phyloP scores from a whole-genome alignment of 2,797 vertebrate genomes.

The Lophius americanus region DNA sequence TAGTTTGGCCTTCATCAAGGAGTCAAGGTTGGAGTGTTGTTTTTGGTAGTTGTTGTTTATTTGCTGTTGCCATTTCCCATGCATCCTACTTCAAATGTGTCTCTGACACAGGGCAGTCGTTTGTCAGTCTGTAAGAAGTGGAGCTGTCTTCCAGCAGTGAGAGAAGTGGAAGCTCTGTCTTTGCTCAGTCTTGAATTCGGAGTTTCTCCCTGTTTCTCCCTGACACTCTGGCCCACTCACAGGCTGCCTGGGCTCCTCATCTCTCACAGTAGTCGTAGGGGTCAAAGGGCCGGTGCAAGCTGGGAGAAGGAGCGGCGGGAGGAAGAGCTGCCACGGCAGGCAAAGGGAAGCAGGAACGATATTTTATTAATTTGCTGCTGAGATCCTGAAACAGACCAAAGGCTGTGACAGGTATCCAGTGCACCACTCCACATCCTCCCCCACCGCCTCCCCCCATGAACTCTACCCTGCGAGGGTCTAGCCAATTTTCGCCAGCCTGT shows the following conservation, averaged over 20 bases:
- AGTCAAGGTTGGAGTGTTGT: conserved; percentile 47
- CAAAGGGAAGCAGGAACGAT: conserved; percentile 81
- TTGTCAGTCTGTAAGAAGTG: conserved; percentile 81
- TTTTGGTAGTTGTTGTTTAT: conserved; percentile 57
- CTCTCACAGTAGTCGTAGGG: conserved; percentile 77
- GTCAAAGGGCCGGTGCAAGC: conserved; percentile 81
- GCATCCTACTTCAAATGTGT: conserved; percentile 73
- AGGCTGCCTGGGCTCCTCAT: conserved; percentile 76
- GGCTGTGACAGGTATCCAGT: conserved; percentile 84
- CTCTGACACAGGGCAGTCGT: conserved; percentile 69
- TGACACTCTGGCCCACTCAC: conserved; percentile 75
- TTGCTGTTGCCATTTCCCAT: conserved; percentile 63
- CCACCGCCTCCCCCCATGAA: conserved; percentile 74
- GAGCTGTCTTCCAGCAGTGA: conserved; percentile 74
- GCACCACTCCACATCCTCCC: conserved; percentile 64
- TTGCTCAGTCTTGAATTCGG: conserved; percentile 66
- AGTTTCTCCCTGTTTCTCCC: conserved; percentile 70
- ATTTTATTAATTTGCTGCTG: conserved; percentile 87
- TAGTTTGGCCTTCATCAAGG: conserved; percentile 18
- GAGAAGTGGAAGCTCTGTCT: conserved; percentile 58
- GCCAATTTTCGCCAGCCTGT: conserved; percentile 85
- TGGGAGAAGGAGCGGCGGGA: conserved; percentile 72
- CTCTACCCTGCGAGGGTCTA: conserved; percentile 83
- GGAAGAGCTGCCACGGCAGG: conserved; percentile 77
- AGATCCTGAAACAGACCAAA: conserved; percentile 84